Percentiles rank a stretch among this genome's conserved stretches.
Conservation (phyloP, 1,140 invertebrate genomes). For the Acromyrmex echinatior region DNA sequence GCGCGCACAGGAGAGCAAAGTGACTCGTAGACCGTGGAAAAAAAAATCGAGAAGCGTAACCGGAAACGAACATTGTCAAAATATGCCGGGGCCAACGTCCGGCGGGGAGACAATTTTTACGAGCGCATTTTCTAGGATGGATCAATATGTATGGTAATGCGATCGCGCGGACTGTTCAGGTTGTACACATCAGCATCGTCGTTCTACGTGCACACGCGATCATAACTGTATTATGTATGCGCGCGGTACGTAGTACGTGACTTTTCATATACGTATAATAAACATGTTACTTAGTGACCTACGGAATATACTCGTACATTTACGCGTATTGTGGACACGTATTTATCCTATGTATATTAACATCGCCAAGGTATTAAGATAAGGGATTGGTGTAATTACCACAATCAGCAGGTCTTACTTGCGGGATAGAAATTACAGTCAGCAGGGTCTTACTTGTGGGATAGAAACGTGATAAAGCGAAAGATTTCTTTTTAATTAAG, state of each 20-base stretch:
- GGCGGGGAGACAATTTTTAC: conserved; percentile 11
- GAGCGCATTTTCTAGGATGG: conserved; percentile 41
- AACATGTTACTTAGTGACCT: conserved; percentile 26
- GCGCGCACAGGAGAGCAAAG: neutral
- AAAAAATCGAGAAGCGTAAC: conserved; percentile 21
- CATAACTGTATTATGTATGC: conserved; percentile 68
- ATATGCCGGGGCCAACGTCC: conserved; percentile 18
- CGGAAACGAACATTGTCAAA: conserved; percentile 33
- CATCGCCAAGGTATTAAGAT: conserved; percentile 48
- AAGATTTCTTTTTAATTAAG: conserved; percentile 5
- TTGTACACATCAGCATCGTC: conserved; percentile 27
- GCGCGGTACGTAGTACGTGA: conserved; percentile 44
- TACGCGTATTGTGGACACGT: conserved; percentile 6
- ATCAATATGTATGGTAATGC: conserved; percentile 74
- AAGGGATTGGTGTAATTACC: conserved; percentile 7
- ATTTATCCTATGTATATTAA: conserved; percentile 18
- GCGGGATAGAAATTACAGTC: neutral
- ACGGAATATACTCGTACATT: conserved; percentile 11
- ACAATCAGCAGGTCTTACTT: neutral
- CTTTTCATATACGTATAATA: conserved; percentile 40
- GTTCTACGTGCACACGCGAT: conserved; percentile 40
- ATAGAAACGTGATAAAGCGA: neutral
- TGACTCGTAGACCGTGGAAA: conserved; percentile 35
- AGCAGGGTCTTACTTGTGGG: neutral
- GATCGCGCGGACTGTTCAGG: conserved; percentile 35